phyloP scores from a whole-genome alignment of 2,888 invertebrate species.

The Diadegma fenestrale region DNA sequence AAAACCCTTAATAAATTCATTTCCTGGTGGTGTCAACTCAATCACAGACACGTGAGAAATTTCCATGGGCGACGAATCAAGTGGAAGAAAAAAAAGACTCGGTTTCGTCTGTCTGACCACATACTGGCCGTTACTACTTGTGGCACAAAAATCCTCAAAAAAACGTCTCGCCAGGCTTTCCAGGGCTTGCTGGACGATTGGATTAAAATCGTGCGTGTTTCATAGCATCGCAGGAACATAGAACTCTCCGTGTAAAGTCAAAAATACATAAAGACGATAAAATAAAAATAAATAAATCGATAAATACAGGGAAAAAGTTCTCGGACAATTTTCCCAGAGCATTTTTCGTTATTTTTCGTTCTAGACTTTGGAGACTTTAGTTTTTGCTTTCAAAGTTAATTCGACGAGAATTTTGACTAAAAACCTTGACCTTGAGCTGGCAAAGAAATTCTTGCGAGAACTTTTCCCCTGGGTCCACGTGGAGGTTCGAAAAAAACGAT shows the following conservation, averaged over 20 bases:
- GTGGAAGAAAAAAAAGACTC: conserved; percentile 1
- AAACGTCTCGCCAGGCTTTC: not conserved
- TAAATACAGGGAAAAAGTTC: conserved; percentile 1
- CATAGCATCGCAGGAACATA: conserved; percentile 52
- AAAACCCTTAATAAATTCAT: no score
- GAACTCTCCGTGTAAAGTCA: conserved; percentile 30
- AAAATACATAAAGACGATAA: conserved; percentile 17
- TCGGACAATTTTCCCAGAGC: no score
- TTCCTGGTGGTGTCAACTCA: no score
- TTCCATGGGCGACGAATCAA: not conserved
- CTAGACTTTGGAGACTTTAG: no score
- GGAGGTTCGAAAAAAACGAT: not conserved
- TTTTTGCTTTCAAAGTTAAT: no score
- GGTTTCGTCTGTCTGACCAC: not conserved
- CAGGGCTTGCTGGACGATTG: not conserved
- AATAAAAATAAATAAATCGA: conserved; percentile 25
- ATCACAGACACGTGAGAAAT: no score
- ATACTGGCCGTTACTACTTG: not conserved
- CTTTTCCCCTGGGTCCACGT: not conserved
- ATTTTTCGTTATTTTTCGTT: no score
- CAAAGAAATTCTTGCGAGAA: no score
- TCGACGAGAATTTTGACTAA: no score
- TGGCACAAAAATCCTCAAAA: not conserved
- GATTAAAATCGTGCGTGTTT: conserved; percentile 43
- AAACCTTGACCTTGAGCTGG: no score